These are phyloP conservation scores for Olivierus martensii DNA, from an alignment of 1,140 invertebrate species.

Conservation along the genomic window DNA sequence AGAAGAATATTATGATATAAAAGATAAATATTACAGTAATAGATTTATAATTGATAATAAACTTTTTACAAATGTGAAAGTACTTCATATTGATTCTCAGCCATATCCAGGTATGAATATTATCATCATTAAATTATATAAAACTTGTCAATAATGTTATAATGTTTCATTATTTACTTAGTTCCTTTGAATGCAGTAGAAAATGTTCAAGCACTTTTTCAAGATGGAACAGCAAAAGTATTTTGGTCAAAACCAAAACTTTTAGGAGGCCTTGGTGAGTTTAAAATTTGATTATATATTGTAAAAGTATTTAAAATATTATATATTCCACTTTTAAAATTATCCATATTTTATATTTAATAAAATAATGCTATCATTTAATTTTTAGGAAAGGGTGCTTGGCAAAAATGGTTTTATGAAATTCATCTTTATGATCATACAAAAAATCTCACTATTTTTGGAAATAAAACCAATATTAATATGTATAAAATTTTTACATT, in stretches of 20 bases:
- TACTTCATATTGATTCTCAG: constrained; percentile 48
- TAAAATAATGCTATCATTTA: too few species aligned
- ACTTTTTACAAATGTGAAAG: constrained; percentile 37
- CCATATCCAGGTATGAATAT: constrained; percentile 51
- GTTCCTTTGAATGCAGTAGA: constrained; percentile 57
- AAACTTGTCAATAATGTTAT: too few species aligned
- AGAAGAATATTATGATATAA: constrained; percentile 44
- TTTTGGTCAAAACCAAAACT: constrained; percentile 61
- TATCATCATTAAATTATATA: too few species aligned
- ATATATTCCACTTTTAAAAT: too few species aligned
- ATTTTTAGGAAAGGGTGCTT: constrained; percentile 41
- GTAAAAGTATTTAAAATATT: too few species aligned
- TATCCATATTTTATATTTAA: too few species aligned
- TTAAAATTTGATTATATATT: background rate
- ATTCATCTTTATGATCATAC: constrained; percentile 43
- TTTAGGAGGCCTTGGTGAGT: constrained; percentile 55
- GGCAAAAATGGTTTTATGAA: constrained; percentile 72
- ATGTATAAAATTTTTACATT: constrained; percentile 28
- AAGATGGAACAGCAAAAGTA: constrained; percentile 45
- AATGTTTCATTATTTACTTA: constrained; percentile 18
- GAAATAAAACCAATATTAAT: background rate
- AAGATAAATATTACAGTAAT: constrained; percentile 42
- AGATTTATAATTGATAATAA: constrained; percentile 26
- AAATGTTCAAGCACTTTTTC: constrained; percentile 59
- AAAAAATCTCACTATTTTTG: background rate